A percentile compares a stretch with the other conserved stretches of the same genome.
phyloP scores from a whole-genome alignment of 92 coral and sea anemone species.

The Heteractis magnifica region DNA sequence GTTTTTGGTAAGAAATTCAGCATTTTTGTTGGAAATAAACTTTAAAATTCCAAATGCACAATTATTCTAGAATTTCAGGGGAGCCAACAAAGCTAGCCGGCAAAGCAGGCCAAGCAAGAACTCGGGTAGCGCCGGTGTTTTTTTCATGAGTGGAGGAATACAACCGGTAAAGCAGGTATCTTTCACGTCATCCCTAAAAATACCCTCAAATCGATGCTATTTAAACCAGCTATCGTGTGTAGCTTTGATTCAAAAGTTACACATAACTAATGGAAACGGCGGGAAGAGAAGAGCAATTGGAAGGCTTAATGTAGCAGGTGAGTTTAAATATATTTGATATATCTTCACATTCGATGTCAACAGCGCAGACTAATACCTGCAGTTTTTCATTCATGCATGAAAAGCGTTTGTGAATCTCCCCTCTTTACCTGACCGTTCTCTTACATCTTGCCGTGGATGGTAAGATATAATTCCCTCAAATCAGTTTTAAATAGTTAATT shows the following conservation, averaged over 20 bases:
- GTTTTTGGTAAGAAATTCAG: too few relatives aligned
- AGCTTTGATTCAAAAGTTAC: not conserved
- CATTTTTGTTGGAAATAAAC: too few relatives aligned
- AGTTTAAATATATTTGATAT: not conserved
- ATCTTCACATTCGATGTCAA: not conserved
- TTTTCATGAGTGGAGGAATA: not conserved
- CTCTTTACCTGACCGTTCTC: not conserved
- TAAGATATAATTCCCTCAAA: too few relatives aligned
- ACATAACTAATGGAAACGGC: not conserved
- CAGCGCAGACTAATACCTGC: not conserved
- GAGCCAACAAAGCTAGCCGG: too few relatives aligned
- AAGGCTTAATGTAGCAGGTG: not conserved
- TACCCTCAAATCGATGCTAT: not conserved
- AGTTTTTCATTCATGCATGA: not conserved
- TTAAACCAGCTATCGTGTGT: not conserved
- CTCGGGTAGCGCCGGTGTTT: too few relatives aligned
- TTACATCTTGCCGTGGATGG: too few relatives aligned
- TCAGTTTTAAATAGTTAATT: too few relatives aligned
- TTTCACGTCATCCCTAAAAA: not conserved
- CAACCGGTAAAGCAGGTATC: not conserved
- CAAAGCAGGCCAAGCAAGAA: too few relatives aligned
- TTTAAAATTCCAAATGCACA: too few relatives aligned
- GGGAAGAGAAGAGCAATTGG: not conserved
- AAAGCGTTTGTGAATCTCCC: not conserved
- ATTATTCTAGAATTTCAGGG: too few relatives aligned